These are phyloP conservation scores for Danio rerio DNA, from an alignment of 2,113 vertebrate genomes.

Conservation along the genomic window GRCz12tu NC_133183.1:55045001-55045500, in stretches of 20 bases:
- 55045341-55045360: background rate
- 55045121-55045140: no score
- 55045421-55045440: constrained; percentile 88
- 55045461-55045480: constrained; percentile 71
- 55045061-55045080: no score
- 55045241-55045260: constrained; percentile 96
- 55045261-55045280: constrained; percentile 95
- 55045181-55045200: constrained; percentile 78
- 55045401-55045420: constrained; percentile 77
- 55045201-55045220: constrained; percentile 89
- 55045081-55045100: no score
- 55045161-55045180: background rate
- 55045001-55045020: no score
- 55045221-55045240: constrained; percentile 77
- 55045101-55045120: no score
- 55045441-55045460: constrained; percentile 86
- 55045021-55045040: no score
- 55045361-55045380: background rate
- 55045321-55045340: constrained; percentile 79
- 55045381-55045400: background rate
- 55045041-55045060: no score
- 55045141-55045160: background rate
- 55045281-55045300: constrained; percentile 92
- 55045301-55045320: constrained; percentile 87
- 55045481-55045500: no score